Evolutionary conservation across 2,113 vertebrate species (phyloP).

Genomic region (Burhinus bistriatus): DNA sequence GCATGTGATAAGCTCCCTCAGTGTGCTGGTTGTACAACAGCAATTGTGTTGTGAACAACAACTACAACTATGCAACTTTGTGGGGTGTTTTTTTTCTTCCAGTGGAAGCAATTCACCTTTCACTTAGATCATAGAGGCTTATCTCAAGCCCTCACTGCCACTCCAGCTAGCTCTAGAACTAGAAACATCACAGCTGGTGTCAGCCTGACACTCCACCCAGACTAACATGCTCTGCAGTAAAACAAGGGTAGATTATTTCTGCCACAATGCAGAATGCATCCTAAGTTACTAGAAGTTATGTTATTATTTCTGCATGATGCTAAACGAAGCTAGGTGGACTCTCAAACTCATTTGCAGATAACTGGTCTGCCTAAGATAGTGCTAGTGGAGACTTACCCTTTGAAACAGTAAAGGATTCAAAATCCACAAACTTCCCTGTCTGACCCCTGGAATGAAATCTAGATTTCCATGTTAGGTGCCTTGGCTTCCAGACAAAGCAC

Average conservation of each 20-base stretch:
- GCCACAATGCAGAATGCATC: not conserved
- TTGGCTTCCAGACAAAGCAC: not conserved
- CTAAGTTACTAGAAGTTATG: accelerated
- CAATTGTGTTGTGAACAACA: not conserved
- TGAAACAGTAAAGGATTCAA: not conserved
- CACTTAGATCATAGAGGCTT: not conserved
- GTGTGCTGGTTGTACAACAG: not conserved
- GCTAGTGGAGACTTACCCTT: not conserved
- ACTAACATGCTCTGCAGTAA: not conserved
- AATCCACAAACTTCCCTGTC: not conserved
- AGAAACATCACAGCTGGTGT: not conserved
- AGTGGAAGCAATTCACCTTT: not conserved
- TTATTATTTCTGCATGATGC: not conserved
- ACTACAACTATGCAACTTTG: not conserved
- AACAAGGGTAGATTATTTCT: not conserved
- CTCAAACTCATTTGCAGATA: not conserved
- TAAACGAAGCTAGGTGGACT: not conserved
- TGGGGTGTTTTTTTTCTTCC: accelerated
- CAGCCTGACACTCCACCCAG: not conserved
- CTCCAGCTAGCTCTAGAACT: not conserved
- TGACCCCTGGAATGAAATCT: not conserved
- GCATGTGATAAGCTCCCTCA: not conserved
- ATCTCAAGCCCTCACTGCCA: not conserved
- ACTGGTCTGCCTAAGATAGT: not conserved
- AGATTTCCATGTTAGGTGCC: not conserved